Base-by-base conservation (phyloP, 2,888 invertebrate genomes). In the Tipula vernalis region DNA sequence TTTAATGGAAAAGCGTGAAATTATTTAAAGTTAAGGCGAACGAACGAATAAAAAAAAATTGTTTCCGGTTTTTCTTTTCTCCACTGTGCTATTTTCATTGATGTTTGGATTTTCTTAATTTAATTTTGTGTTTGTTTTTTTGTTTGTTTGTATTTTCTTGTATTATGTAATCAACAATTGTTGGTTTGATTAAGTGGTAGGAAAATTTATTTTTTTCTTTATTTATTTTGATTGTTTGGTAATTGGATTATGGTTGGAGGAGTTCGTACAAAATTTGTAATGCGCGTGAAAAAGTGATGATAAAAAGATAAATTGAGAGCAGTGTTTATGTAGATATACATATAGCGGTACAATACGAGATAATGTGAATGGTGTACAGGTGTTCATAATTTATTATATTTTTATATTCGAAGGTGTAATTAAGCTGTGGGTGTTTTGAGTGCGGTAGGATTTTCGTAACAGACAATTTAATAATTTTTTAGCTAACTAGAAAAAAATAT, bases 111-210 rank as follows among this genome's bases (percentile, higher is more conserved):
- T 71, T 71, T 71, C 28, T 71, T 71, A 71, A 71, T 71, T 71
- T 71, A 71, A 71, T 71, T 28, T 71, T 71, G 71, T 71, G 71
- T 71, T 71, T 71, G 71, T 5, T 18, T 71, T 71, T 28, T 71
- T 57, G 15, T n/a, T 15, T 57, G 5, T 57, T 12, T 57, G 28
- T 18, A 28, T 71, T 71, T 71, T 71, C 71, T 71, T 71, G 71
- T 71, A 71, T 71, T 71, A 71, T 71, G 71, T 71, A 71, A 71
- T 71, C 71, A 71, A 71, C 71, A 71, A 71, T 71, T 71, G 71
- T 71, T 71, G 71, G 71, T 71, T 71, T 71, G 71, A 71, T 71
- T 71, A 71, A 71, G 71, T 71, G 71, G 71, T 71, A 71, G 28
- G 71, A 71, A 71, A 71, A 71, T 71, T 71, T 71, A 71, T 71